Base-by-base conservation (phyloP, 2,888 invertebrate genomes). In the Myopa tessellatipennis region DNA sequence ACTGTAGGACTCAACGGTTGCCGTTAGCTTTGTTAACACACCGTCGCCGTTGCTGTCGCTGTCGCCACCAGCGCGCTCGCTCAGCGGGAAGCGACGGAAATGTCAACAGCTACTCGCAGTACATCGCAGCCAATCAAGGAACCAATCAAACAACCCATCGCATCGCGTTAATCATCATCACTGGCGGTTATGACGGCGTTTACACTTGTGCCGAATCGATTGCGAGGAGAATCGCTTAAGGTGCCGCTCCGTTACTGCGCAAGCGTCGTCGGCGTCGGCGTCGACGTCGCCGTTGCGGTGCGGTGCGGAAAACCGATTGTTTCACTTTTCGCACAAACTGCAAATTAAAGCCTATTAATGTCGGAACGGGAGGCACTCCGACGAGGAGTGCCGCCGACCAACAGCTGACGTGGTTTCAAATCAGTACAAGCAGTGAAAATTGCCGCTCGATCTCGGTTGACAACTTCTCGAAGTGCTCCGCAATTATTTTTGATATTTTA, bases 401-500 rank as follows among this genome's bases (percentile, higher is more conserved):
- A 67, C 67, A 40, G 40, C 38, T n/a, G 67, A 45, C 69, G 69
- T 18, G 18, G 68, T 67, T 63, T 34, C n/a, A 40, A 75, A 55
- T 68, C 34, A 68, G 58, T 67, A 10, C 40, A 38, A 68, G 55
- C 74, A 38, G 67, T 68, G 55, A 65, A 65, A 74, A 55, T 55
- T 18, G 68, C 74, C 12, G 50, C 74, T 45, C 65, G 58, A n/a
- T 58, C 61, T 68, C 61, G 50, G 75, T 76, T 76, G 75, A 70
- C 70, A 55, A 70, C 70, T 70, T 55, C 36, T 60, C 50, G 68
- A 26, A 60, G 40, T 75, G 40, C 72, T 63, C 75, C 36, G 73
- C 71, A 78, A 78, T 78, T 78, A 76, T 78, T 76, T 78, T 73
- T 76, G 78, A 78, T 78, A 78, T 78, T 78, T 78, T 78, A 78